These are phyloP conservation scores for Sinocyclocheilus grahami DNA, from an alignment of 2,113 vertebrate species.

Conservation along the genomic window DNA sequence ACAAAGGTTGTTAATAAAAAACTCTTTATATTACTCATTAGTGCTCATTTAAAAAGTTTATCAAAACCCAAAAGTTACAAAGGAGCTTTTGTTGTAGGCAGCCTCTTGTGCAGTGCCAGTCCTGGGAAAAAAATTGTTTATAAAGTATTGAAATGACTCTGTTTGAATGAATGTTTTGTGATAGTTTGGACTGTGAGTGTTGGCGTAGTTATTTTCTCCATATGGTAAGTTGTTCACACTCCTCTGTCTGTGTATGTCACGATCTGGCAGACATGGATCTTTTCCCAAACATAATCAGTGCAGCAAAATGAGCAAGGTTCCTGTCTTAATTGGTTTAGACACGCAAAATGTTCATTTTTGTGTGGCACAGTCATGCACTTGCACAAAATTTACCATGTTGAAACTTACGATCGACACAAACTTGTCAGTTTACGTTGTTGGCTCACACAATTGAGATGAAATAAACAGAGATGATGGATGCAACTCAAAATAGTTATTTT, in stretches of 20 bases:
- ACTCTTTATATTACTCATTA: neutral
- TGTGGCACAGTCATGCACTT: neutral
- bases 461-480: neutral
- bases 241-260: slow-evolving; percentile 6
- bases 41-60: neutral
- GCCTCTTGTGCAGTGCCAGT: neutral
- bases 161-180: neutral
- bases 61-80: neutral
- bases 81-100: neutral
- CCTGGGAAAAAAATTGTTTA: neutral
- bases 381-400: neutral
- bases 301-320: neutral
- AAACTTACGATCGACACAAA: neutral
- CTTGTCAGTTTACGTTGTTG: neutral
- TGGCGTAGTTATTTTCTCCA: neutral
- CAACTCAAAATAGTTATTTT: neutral
- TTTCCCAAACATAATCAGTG: slow-evolving; percentile 36
- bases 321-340: slow-evolving; percentile 2
- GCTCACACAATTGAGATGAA: neutral
- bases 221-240: slow-evolving; percentile 23
- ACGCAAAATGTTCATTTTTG: slow-evolving; percentile 5
- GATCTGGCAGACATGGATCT: slow-evolving; percentile 1
- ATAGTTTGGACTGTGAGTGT: neutral
- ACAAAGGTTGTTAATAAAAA: neutral
- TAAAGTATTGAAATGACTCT: neutral